These are phyloP conservation scores for Otolemur garnettii DNA, from an alignment of 2,113 vertebrate species.

Conservation along the genomic window DNA sequence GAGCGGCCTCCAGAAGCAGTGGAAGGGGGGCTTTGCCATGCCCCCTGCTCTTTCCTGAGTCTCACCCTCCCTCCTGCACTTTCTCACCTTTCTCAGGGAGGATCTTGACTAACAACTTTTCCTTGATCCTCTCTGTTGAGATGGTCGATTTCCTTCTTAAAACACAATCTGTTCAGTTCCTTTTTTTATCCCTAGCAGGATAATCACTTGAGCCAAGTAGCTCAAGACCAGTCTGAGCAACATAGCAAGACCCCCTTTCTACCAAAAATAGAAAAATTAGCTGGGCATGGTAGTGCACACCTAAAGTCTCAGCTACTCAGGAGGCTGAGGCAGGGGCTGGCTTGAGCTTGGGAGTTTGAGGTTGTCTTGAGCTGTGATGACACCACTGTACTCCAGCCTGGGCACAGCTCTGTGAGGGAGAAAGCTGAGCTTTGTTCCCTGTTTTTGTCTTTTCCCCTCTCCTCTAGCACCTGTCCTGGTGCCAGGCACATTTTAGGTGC, in stretches of 20 bases:
- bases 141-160: not conserved
- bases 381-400: not conserved
- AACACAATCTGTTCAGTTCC: not conserved
- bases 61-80: not conserved
- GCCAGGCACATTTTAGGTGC: not conserved
- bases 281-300: too few relatives aligned
- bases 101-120: not conserved
- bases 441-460: not conserved
- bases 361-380: too few relatives aligned
- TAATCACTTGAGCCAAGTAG: too few relatives aligned
- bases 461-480: not conserved
- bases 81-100: not conserved
- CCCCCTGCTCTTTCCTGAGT: not conserved
- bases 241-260: too few relatives aligned
- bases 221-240: too few relatives aligned
- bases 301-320: too few relatives aligned
- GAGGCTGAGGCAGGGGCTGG: too few relatives aligned
- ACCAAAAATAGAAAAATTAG: too few relatives aligned
- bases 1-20: too few relatives aligned
- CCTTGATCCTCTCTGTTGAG: not conserved
- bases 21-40: not conserved
- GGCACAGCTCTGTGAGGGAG: not conserved
- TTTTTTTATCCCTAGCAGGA: too few relatives aligned
- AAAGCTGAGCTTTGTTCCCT: not conserved
- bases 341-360: too few relatives aligned